Evolutionary conservation across 2,113 vertebrate species (phyloP), one percentile per base, ranked within the genome.

Genomic region (human (Homo sapiens)): DNA sequence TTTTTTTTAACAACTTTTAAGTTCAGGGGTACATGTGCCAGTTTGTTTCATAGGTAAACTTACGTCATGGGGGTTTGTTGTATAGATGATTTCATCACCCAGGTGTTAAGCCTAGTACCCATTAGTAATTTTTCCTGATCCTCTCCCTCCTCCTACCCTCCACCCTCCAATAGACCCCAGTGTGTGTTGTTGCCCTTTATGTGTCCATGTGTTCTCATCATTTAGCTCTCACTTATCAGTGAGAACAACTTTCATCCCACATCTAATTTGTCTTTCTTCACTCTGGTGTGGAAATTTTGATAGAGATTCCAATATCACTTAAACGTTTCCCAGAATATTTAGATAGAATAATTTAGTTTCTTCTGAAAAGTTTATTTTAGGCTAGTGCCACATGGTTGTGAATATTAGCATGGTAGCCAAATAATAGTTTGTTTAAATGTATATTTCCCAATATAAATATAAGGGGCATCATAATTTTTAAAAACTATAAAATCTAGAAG

Each of bases 391-490:
- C 23, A 45, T 78, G 86, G 23, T 95, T 90, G 32, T 90, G 38
- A 92, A 79, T 88, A 83, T 97, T 79, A 95, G 79, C 30, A 68
- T 94, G 30, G 35, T 32, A 90, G 23, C 55, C 23, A 91, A 80
- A 91, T 84, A 66, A 68, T 38, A 88, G 35, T 95, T 97, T 80
- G 43, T 76, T 94, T 79, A 85, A 93, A 55, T 89, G 76, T 52
- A 12, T 86, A 86, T 94, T 96, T 93, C 88, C 40, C 48, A 90
- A 94, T 78, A 75, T 86, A 93, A 88, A 84, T 81, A 50, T 73
- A 84, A 81, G 89, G 12, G 38, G 3, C 32, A 84, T 50, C 45
- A 73, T 86, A 81, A 66, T 82, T 94, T 87, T 55, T 61, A 79
- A 96, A 93, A 88, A 81, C 48, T 79, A 35, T 61, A 94, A 86